These are phyloP conservation scores for Melanocharis versteri DNA, from an alignment of 2,113 vertebrate species.

Conservation along the genomic window DNA sequence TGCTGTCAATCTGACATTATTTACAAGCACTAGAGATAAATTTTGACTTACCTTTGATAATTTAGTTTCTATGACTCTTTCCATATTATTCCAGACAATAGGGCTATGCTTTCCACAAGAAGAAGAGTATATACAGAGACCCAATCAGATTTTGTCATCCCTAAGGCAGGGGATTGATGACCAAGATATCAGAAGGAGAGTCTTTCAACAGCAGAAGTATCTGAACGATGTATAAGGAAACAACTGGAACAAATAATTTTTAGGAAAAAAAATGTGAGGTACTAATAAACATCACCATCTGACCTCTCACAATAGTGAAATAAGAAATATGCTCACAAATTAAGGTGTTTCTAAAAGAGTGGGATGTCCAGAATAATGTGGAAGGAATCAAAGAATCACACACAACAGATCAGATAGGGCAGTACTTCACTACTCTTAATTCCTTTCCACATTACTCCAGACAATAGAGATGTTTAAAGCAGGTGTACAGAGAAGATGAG, in stretches of 20 bases:
- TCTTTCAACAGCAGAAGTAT: constrained; percentile 71
- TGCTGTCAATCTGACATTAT: constrained; percentile 6
- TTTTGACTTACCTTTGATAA: constrained; percentile 64
- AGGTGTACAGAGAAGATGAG: constrained; percentile 10
- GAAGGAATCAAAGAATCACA: constrained; percentile 57
- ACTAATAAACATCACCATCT: constrained; percentile 68
- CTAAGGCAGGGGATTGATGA: constrained; percentile 67
- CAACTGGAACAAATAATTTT: constrained; percentile 73
- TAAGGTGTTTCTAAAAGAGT: constrained; percentile 28
- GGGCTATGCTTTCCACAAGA: constrained; percentile 70
- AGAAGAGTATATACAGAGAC: constrained; percentile 67
- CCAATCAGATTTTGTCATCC: constrained; percentile 71
- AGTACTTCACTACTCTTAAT: constrained; percentile 26
- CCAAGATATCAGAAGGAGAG: constrained; percentile 67
- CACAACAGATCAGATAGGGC: neutral
- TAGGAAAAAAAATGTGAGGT: constrained; percentile 70
- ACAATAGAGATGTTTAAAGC: constrained; percentile 62
- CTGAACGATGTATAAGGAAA: constrained; percentile 70
- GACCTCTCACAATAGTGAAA: constrained; percentile 68
- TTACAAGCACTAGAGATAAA: constrained; percentile 65
- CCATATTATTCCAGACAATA: constrained; percentile 81
- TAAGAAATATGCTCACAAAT: constrained; percentile 58
- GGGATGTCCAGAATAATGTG: constrained; percentile 68
- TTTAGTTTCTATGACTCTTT: constrained; percentile 80
- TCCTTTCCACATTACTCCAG: constrained; percentile 70